These are phyloP conservation scores for Macrotis lagotis DNA, from an alignment of 2,113 vertebrate species.

Conservation along the genomic window DNA sequence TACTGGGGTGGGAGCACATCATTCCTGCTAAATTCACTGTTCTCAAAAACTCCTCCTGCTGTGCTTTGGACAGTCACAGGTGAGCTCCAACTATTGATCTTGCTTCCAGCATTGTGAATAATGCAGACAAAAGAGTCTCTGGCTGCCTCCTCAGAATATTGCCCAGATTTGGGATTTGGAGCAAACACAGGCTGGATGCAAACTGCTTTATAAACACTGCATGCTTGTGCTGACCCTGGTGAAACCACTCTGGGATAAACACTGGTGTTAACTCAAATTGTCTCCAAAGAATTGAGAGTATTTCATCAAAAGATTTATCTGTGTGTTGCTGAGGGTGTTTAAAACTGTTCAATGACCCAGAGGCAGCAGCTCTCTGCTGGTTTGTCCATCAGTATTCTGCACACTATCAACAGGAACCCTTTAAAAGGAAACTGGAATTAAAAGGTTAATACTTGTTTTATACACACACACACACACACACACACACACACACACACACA, in stretches of 20 bases:
- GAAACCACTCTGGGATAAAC: conserved; percentile 80
- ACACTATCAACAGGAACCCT: conserved; percentile 40
- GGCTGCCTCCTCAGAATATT: conserved; percentile 68
- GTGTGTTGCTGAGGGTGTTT: conserved; percentile 70
- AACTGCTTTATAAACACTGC: conserved; percentile 78
- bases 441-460: conserved; percentile 80
- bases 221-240: conserved; percentile 76
- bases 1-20: conserved; percentile 61
- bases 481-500: too few species aligned
- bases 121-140: conserved; percentile 75
- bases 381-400: conserved; percentile 70
- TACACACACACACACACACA: too few species aligned
- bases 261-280: conserved; percentile 76
- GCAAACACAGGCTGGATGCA: conserved; percentile 50
- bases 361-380: conserved; percentile 57
- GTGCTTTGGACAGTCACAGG: conserved; percentile 33
- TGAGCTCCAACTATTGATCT: conserved; percentile 67
- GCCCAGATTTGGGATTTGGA: conserved; percentile 68
- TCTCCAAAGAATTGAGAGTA: conserved; percentile 77
- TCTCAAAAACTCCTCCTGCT: conserved; percentile 61
- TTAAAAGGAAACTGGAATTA: conserved; percentile 72
- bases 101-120: conserved; percentile 67
- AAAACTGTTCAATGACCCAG: conserved; percentile 74
- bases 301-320: conserved; percentile 82
- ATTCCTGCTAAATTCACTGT: conserved; percentile 69